Percentiles rank a stretch among this genome's conserved stretches.
Evolutionary conservation across 2,113 vertebrate species (phyloP).

Genomic region (Cavia porcellus): DNA sequence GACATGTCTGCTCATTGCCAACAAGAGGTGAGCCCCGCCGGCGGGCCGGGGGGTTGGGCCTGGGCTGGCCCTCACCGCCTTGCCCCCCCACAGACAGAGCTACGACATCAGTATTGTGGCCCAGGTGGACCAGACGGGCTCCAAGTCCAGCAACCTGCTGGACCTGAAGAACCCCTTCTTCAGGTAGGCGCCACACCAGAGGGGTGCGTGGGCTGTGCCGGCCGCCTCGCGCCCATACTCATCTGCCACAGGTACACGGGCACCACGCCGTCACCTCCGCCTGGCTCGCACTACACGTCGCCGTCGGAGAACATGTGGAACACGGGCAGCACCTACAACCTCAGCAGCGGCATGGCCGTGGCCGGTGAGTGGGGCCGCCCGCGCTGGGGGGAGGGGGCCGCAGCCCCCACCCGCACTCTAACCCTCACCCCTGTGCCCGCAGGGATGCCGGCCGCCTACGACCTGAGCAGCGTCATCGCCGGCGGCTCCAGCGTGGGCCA

Average conservation of each 20-base stretch:
- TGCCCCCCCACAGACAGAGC: slow-evolving; percentile 91
- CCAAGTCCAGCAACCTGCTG: slow-evolving; percentile 97
- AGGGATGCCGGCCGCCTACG: slow-evolving; percentile 97
- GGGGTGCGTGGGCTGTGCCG: not conserved
- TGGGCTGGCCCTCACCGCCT: not conserved
- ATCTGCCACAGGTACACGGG: slow-evolving; percentile 93
- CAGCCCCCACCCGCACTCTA: too few relatives aligned
- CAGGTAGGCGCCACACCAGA: slow-evolving; percentile 87
- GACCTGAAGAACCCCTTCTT: slow-evolving; percentile 98
- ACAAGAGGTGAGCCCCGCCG: slow-evolving; percentile 91
- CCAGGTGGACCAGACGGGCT: slow-evolving; percentile 98
- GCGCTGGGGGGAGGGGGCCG: too few relatives aligned
- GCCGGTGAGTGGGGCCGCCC: slow-evolving; percentile 88
- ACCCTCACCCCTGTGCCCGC: not conserved
- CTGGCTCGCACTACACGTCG: slow-evolving; percentile 95
- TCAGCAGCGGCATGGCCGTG: slow-evolving; percentile 94
- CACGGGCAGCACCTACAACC: slow-evolving; percentile 92
- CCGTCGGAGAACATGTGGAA: slow-evolving; percentile 98
- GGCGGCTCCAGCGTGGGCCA: slow-evolving; percentile 92
- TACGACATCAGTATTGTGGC: slow-evolving; percentile 98
- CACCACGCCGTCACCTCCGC: slow-evolving; percentile 93
- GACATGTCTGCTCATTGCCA: slow-evolving; percentile 95
- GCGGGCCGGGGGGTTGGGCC: not conserved
- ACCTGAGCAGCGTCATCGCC: slow-evolving; percentile 96
- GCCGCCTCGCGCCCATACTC: not conserved